Base-by-base conservation (phyloP, 1,140 invertebrate species). In the Heliothis virescens region DNA sequence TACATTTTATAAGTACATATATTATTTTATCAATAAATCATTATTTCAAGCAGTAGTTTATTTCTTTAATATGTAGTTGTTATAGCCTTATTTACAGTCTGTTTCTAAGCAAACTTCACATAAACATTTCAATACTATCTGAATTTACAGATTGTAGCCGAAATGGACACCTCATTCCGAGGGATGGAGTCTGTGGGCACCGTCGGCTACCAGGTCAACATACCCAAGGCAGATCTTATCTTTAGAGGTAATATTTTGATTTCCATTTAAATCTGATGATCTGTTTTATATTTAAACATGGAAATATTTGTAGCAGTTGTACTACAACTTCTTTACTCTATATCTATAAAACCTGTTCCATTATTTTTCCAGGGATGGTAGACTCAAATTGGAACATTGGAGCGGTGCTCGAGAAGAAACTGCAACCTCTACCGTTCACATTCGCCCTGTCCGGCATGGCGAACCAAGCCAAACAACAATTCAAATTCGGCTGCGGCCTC, bases 361-460 rank as follows among this genome's bases (percentile, higher is more conserved):
- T 59, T 15, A 4, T 48, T 11, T 65, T 85, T 86, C 26, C 91
- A 98, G 98, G 98, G 87, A 97, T 97, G 90, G 95, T 99, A 55
- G 99, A 99, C 94, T 98, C 98, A 65, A 99, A 99, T 94, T 99
- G 98, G 98, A 98, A 97, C 78, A 97, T 99, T 50, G 98, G 98
- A 75, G 99, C 98, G 1, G 98, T 99, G 1, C 94, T 99, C 83
- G 99, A 99, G 94, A 99, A 99, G 95, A 98, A 98, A 95, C 95
- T 99, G 53, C 96, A 97, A 85, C 98, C 98, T 26, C 95, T 99
- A 86, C 99, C 99, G 77, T 99, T 99, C 92, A 98, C 98, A 2
- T 97, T 99, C 86, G 97, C 97, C 10, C 95, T 99, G 1, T 99
- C 98, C 89, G 99, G 98, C 67, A 96, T 98, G 93, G 95, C 99